Conservation (phyloP, 2,797 vertebrate species). For the Pampus argenteus region DNA sequence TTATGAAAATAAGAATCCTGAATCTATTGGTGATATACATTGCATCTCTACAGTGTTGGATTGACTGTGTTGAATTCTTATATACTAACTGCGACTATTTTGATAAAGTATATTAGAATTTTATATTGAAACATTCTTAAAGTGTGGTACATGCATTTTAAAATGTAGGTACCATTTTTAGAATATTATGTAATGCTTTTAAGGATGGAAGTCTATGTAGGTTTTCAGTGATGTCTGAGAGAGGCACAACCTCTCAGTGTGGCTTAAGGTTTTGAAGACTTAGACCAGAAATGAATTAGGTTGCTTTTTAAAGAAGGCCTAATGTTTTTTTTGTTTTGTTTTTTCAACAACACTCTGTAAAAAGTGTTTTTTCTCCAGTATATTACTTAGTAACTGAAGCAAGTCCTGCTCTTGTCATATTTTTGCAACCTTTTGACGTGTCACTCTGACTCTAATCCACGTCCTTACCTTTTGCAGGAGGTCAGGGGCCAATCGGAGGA, state of each 20-base stretch:
- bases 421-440: constrained; percentile 29
- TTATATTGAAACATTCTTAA: neutral
- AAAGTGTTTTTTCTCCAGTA: neutral
- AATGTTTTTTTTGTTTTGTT: no score
- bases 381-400: neutral
- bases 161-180: neutral
- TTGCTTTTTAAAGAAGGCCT: neutral
- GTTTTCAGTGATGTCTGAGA: neutral
- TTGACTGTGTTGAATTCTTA: constrained; percentile 19
- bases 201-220: neutral
- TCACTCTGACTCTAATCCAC: constrained; percentile 69
- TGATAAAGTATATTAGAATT: neutral
- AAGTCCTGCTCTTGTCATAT: neutral
- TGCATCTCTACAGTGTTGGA: constrained; percentile 28
- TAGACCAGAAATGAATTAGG: neutral
- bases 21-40: constrained; percentile 26
- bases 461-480: constrained; percentile 91
- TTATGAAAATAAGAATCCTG: constrained; percentile 30
- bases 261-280: constrained; percentile 4
- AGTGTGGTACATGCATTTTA: constrained; percentile 5
- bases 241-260: neutral
- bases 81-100: neutral
- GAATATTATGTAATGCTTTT: constrained; percentile 13
- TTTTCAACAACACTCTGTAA: constrained; percentile 1
- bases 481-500: constrained; percentile 94